A percentile compares a stretch with the other conserved stretches of the same genome.
Evolutionary conservation across 2,113 vertebrate species (phyloP).

Genomic region (Ellobius talpinus): DNA sequence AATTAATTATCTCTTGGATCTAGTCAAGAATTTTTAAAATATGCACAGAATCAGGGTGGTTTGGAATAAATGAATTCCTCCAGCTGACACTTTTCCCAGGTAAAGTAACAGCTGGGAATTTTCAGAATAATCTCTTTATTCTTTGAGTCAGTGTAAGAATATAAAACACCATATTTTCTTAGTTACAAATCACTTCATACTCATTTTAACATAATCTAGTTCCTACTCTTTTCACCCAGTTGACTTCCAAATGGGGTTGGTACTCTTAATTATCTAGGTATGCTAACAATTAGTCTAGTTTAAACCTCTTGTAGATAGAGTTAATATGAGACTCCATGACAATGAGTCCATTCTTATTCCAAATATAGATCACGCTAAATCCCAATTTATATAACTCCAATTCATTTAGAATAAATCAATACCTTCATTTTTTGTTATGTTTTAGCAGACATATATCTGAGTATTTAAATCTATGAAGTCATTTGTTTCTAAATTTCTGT

Average conservation of each 20-base stretch:
- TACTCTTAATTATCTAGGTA: not conserved
- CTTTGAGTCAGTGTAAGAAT: not conserved
- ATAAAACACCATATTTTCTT: not conserved
- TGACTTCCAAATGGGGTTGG: not conserved
- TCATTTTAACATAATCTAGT: not conserved
- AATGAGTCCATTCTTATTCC: too few species aligned
- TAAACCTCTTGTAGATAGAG: not conserved
- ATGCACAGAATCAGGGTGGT: not conserved
- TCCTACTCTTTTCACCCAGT: not conserved
- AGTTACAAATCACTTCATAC: not conserved
- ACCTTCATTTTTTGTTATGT: not conserved
- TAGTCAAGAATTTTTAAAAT: too few species aligned
- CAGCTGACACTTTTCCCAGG: not conserved
- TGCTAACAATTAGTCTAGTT: not conserved
- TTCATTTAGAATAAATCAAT: not conserved
- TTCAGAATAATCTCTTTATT: not conserved
- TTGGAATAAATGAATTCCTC: constrained; percentile 12
- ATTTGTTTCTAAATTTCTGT: not conserved
- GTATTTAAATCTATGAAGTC: not conserved
- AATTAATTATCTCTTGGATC: not conserved
- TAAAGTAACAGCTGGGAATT: not conserved
- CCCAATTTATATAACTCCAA: not conserved
- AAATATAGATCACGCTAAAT: not conserved
- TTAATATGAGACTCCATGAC: not conserved
- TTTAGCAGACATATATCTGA: not conserved